Conservation (phyloP, 2,113 vertebrate genomes). For the Menidia beryllina region DNA sequence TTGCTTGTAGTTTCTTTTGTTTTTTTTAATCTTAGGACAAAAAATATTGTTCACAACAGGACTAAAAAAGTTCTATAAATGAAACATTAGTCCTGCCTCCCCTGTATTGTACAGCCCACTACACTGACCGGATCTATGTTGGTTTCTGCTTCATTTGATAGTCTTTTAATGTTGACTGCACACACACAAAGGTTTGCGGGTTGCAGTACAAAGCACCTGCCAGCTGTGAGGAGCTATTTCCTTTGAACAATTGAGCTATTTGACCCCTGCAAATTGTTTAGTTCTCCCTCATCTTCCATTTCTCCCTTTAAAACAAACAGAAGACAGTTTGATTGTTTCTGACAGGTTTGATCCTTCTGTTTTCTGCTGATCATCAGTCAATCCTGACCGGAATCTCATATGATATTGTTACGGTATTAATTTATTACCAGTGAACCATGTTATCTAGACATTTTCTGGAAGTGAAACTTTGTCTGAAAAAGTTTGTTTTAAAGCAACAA, state of each 20-base stretch:
- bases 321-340: neutral
- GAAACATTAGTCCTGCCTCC: slow-evolving; percentile 36
- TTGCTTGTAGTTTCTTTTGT: slow-evolving; percentile 18
- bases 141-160: slow-evolving; percentile 5
- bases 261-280: neutral
- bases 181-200: neutral
- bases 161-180: slow-evolving; percentile 9
- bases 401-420: neutral
- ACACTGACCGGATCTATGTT: neutral
- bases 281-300: neutral
- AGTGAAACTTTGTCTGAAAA: neutral
- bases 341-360: neutral
- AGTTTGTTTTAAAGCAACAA: neutral
- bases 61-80: slow-evolving; percentile 36
- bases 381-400: neutral
- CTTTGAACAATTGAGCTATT: neutral
- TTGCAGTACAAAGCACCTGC: neutral
- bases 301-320: neutral
- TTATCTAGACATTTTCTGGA: neutral
- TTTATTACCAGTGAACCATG: neutral
- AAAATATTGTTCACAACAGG: slow-evolving; percentile 12
- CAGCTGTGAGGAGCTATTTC: slow-evolving; percentile 3
- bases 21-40: slow-evolving; percentile 33
- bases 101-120: slow-evolving; percentile 13
- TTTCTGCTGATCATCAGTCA: too few species aligned